These are phyloP conservation scores for Crocuta crocuta DNA, from an alignment of 2,113 vertebrate genomes.

Conservation along the genomic window DNA sequence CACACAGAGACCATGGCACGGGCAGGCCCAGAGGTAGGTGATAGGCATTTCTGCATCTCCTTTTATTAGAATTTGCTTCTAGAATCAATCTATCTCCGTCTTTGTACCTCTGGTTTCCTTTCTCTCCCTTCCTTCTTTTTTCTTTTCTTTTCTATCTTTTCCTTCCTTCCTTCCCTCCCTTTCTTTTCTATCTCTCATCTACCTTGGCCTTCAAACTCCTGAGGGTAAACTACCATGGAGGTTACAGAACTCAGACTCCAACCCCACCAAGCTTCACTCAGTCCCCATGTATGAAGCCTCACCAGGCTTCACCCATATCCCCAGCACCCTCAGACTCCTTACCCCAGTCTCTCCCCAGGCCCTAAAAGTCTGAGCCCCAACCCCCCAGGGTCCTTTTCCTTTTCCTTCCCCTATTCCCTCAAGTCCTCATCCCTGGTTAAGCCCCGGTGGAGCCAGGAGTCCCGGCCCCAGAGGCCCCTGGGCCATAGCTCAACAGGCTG, in stretches of 20 bases:
- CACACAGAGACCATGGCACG: neutral
- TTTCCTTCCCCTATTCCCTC: constrained; percentile 55
- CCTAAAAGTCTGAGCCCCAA: constrained; percentile 38
- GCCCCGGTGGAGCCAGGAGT: constrained; percentile 77
- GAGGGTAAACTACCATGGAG: neutral
- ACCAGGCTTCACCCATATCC: neutral
- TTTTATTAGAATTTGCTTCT: neutral
- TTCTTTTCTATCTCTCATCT: constrained; percentile 9
- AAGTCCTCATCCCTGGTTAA: constrained; percentile 60
- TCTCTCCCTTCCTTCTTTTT: neutral
- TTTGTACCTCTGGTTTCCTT: neutral
- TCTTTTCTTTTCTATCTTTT: no score
- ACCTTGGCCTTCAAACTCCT: constrained; percentile 45
- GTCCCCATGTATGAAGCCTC: neutral
- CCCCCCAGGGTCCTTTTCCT: constrained; percentile 3
- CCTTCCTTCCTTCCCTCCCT: neutral
- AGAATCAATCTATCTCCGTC: neutral
- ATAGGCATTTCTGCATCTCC: neutral
- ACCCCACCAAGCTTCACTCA: neutral
- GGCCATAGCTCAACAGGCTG: constrained; percentile 80
- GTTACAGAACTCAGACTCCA: constrained; percentile 44
- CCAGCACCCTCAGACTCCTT: constrained; percentile 9
- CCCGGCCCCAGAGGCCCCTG: constrained; percentile 75
- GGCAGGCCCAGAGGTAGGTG: neutral
- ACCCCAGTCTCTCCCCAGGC: neutral